These are phyloP conservation scores for Hoplodrina blanda DNA, from an alignment of 2,888 invertebrate genomes.

Conservation along the genomic window DNA sequence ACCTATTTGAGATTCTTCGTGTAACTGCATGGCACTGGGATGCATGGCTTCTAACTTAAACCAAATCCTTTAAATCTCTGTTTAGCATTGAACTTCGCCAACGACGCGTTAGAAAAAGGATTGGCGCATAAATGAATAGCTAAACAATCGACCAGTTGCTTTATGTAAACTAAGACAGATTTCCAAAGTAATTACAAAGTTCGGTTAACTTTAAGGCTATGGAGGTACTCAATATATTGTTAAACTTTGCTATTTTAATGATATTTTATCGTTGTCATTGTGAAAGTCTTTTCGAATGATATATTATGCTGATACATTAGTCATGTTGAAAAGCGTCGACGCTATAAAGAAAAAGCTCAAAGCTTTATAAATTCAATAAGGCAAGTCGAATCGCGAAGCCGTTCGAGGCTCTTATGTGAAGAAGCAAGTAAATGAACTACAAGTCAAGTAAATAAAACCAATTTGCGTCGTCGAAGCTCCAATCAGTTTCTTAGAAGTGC, in stretches of 20 bases:
- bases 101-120: conserved; percentile 23
- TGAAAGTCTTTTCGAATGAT: conserved; percentile 23
- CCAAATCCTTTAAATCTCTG: conserved; percentile 1
- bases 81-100: conserved; percentile 12
- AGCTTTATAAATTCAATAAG: conserved; percentile 57
- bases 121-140: conserved; percentile 38
- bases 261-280: conserved; percentile 36
- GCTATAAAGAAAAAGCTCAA: conserved; percentile 28
- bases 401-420: conserved; percentile 50
- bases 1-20: conserved; percentile 39
- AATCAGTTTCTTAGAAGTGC: conserved; percentile 59
- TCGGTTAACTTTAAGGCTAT: conserved; percentile 26
- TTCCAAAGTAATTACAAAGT: conserved; percentile 48
- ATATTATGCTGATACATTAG: conserved; percentile 31
- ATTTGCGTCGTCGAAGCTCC: conserved; percentile 62
- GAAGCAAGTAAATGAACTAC: conserved; percentile 63
- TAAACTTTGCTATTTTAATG: conserved; percentile 32
- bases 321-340: conserved; percentile 23
- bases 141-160: conserved; percentile 34
- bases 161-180: conserved; percentile 42
- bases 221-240: conserved; percentile 43
- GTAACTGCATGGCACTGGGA: conserved; percentile 20
- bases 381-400: conserved; percentile 51
- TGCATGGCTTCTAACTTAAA: conserved; percentile 17
- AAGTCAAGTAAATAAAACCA: conserved; percentile 65